A percentile compares a stretch with the other conserved stretches of the same genome.
Conservation (phyloP, 2,888 invertebrate species). For the Clanis bilineata region DNA sequence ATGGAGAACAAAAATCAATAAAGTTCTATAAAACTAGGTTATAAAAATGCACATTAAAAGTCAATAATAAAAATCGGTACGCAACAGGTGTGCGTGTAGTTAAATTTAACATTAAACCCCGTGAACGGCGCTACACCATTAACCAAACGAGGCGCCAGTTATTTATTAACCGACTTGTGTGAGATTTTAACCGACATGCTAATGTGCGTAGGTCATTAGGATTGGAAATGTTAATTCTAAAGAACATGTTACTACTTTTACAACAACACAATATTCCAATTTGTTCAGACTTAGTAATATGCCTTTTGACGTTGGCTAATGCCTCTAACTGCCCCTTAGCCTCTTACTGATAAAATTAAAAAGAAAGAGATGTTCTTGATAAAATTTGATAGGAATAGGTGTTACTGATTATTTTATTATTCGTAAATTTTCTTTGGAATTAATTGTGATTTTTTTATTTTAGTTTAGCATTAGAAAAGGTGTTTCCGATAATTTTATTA, state of each 20-base stretch:
- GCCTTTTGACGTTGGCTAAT: background rate
- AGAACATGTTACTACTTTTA: background rate
- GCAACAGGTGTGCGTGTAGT: background rate
- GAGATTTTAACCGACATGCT: background rate
- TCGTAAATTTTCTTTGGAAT: background rate
- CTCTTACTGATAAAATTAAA: slow-evolving; percentile 1
- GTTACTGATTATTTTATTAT: background rate
- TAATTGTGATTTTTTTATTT: background rate
- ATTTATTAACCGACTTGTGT: background rate
- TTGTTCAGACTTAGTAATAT: background rate
- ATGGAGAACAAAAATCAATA: background rate
- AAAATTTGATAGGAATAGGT: background rate
- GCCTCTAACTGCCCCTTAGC: background rate
- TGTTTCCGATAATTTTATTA: too few species aligned
- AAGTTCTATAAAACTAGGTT: background rate
- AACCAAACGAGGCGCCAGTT: slow-evolving; percentile 4
- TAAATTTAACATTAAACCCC: background rate
- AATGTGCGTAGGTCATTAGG: background rate
- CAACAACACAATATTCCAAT: background rate
- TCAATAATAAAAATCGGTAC: background rate
- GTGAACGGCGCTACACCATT: slow-evolving; percentile 3
- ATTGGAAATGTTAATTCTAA: background rate
- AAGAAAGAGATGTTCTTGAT: background rate
- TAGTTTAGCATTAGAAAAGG: background rate
- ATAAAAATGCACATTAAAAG: background rate